Evolutionary conservation across 2,113 vertebrate genomes (phyloP).

Genomic region (Urocolius indicus): DNA sequence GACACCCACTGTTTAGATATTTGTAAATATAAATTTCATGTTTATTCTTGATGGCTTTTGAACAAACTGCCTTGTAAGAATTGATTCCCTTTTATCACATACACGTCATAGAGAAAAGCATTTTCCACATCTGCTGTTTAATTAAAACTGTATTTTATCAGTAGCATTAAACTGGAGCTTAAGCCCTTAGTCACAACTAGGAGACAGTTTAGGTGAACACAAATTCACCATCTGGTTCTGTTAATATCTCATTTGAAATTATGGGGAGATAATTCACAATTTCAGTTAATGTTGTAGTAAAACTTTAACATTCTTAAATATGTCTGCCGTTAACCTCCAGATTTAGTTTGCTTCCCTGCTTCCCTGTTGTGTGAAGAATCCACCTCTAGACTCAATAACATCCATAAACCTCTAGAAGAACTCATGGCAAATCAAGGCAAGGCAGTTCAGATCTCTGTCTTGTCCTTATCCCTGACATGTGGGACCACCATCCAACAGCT

Average conservation of each 20-base stretch:
- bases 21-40: neutral
- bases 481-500: neutral
- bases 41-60: neutral
- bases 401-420: neutral
- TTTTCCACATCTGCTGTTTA: neutral
- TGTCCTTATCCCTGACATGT: neutral
- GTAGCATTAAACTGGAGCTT: neutral
- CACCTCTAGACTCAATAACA: neutral
- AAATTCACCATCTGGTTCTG: neutral
- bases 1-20: no score
- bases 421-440: neutral
- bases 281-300: neutral
- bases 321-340: neutral
- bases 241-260: neutral
- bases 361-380: neutral
- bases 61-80: neutral
- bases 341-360: neutral
- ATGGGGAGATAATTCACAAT: neutral
- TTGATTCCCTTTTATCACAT: neutral
- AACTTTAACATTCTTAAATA: neutral
- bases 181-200: neutral
- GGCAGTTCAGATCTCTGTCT: neutral
- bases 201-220: neutral
- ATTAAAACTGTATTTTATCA: neutral
- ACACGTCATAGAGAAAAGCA: neutral